These are phyloP conservation scores for Zosterops pallidus DNA, from an alignment of 2,113 vertebrate species.

Conservation along the genomic window DNA sequence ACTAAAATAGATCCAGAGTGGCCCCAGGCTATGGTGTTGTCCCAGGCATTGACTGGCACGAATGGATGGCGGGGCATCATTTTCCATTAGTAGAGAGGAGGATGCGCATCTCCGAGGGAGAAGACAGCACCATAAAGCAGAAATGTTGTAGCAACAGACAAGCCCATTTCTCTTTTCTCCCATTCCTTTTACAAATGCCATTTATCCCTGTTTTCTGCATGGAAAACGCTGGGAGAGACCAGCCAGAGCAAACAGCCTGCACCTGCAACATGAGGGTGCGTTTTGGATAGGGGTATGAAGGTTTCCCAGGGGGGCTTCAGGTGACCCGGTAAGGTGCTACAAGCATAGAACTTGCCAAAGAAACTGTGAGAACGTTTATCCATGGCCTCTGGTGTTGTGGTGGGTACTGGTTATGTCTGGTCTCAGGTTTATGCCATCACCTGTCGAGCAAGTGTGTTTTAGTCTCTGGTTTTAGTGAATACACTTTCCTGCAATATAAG, in stretches of 20 bases:
- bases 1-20: constrained; percentile 1
- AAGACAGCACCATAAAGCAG: background rate
- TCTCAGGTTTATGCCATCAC: background rate
- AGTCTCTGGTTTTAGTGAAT: background rate
- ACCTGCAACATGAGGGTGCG: background rate
- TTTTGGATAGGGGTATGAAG: background rate
- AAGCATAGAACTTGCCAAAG: background rate
- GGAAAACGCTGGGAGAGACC: background rate
- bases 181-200: background rate
- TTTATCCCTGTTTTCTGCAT: background rate
- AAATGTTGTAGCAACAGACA: background rate
- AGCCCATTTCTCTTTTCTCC: background rate
- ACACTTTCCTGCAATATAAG: background rate
- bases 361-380: background rate
- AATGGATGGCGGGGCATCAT: background rate
- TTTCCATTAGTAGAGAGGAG: constrained; percentile 25
- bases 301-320: background rate
- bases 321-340: background rate
- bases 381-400: background rate
- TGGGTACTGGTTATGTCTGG: background rate
- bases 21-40: background rate
- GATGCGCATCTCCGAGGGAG: accelerated
- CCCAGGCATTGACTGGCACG: constrained; percentile 16
- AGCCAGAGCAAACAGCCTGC: background rate
- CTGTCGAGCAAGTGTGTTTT: background rate